These are phyloP conservation scores for Melikaiella ostensackeni DNA, from an alignment of 2,888 invertebrate species.

Conservation along the genomic window DNA sequence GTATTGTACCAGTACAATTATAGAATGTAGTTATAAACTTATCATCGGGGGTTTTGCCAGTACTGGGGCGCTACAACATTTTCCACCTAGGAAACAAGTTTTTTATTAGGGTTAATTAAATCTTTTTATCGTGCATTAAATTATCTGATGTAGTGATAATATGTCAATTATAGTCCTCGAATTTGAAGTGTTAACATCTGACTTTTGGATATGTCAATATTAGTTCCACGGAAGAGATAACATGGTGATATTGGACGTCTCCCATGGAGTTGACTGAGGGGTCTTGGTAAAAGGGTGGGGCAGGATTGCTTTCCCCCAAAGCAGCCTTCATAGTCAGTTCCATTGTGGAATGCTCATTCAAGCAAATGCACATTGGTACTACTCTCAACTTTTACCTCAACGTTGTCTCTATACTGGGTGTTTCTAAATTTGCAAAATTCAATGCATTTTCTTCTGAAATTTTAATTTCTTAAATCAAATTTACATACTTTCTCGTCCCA, in stretches of 20 bases:
- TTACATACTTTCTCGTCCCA: too few relatives aligned
- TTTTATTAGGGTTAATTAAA: too few relatives aligned
- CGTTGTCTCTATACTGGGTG: constrained; percentile 50
- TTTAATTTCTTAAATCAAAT: too few relatives aligned
- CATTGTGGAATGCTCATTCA: constrained; percentile 74
- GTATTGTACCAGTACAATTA: too few relatives aligned
- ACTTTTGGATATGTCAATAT: constrained; percentile 68
- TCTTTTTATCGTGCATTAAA: too few relatives aligned
- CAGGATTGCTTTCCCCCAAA: constrained; percentile 55
- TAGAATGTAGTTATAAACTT: too few relatives aligned
- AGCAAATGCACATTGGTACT: constrained; percentile 74
- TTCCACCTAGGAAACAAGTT: too few relatives aligned
- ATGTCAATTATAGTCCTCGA: neutral
- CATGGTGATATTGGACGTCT: constrained; percentile 75
- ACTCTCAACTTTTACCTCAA: constrained; percentile 52
- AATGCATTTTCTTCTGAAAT: too few relatives aligned
- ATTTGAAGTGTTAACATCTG: constrained; percentile 8
- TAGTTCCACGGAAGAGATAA: constrained; percentile 70
- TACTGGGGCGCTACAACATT: too few relatives aligned
- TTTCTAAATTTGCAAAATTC: constrained; percentile 44
- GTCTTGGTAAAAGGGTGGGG: constrained; percentile 41
- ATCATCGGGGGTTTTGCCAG: too few relatives aligned
- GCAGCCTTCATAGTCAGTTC: constrained; percentile 68
- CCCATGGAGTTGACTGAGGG: constrained; percentile 59
- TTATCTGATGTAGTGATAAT: too few relatives aligned